Base-by-base conservation (phyloP, 2,113 vertebrate species). In the Cebus imitator region DNA sequence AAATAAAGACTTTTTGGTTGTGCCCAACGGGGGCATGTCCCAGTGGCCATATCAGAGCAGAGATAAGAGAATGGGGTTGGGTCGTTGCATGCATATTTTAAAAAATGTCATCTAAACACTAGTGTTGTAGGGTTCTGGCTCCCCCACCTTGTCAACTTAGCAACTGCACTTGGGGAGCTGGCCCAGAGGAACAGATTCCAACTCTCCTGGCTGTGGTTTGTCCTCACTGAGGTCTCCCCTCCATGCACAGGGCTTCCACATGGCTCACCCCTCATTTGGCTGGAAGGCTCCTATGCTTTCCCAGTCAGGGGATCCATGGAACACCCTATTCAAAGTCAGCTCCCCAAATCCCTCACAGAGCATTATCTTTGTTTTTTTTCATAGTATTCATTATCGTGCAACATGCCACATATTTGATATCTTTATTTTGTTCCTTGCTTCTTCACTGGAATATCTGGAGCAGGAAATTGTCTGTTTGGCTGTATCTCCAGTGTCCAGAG, bases 121-220 rank as follows among this genome's bases (percentile, higher is more conserved):
- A 70, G 94, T 96, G 96, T 45, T 97, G 88, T 91, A 89, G 92
- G 94, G 94, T 96, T 97, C 95, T 97, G 92, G 97, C 97, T 97
- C 96, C 97, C 97, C 95, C 97, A 97, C 61, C 97, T 97, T 98
- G 96, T 97, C 96, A 94, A 55, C 27, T 95, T 21, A 57, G 95
- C 96, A 98, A 98, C 93, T 97, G 94, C 97, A 97, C 85, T 72
- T 92, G 48, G 81, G 90, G 76, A 75, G 17, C 2, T 10, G 18
- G n/a, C 83, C 61, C 58, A 64, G 45, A 68, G 91, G 50, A 95
- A 58, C 7, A 50, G 58, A 68, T 58, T 80, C 27, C 35, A 58
- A 23, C 45, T 52, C 50, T 75, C 70, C 66, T 52, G 70, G 61
- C 30, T 87, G 21, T 1, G n/a, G n/a, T 82, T 4, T 68, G 52